phyloP scores from a whole-genome alignment of 2,888 invertebrate species.

The Biston betularia region DNA sequence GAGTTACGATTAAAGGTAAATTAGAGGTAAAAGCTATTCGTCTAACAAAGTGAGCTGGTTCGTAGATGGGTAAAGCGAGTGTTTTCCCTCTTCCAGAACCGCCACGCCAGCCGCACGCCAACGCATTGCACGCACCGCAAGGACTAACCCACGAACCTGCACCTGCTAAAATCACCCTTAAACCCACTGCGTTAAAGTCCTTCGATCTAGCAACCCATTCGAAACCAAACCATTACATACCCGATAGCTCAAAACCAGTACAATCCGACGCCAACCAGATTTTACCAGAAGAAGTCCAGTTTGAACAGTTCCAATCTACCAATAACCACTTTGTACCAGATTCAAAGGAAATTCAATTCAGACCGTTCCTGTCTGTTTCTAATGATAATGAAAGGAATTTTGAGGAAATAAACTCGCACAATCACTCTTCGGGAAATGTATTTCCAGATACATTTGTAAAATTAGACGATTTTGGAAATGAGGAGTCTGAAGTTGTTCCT shows the following conservation, averaged over 20 bases:
- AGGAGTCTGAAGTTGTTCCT: slow-evolving; percentile 31
- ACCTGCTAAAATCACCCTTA: slow-evolving; percentile 50
- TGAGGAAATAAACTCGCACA: slow-evolving; percentile 14
- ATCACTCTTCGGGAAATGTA: slow-evolving; percentile 43
- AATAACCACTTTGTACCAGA: slow-evolving; percentile 8
- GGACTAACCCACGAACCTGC: slow-evolving; percentile 48
- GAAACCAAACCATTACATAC: slow-evolving; percentile 47
- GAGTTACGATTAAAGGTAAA: no score
- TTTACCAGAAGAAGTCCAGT: slow-evolving; percentile 12
- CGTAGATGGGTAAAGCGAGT: slow-evolving; percentile 61
- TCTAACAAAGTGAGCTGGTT: slow-evolving; percentile 16
- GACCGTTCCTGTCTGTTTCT: slow-evolving; percentile 17
- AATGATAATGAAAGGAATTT: slow-evolving; percentile 13
- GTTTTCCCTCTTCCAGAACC: slow-evolving; percentile 72
- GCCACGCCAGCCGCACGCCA: slow-evolving; percentile 51
- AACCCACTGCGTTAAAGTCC: slow-evolving; percentile 47
- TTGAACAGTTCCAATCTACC: slow-evolving; percentile 7
- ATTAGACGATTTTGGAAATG: slow-evolving; percentile 54
- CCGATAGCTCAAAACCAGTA: slow-evolving; percentile 37
- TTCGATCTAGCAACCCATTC: slow-evolving; percentile 44
- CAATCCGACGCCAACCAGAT: slow-evolving; percentile 10
- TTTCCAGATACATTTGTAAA: slow-evolving; percentile 55
- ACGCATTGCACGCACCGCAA: slow-evolving; percentile 44
- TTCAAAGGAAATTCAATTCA: slow-evolving; percentile 19
- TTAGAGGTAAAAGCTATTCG: background rate